A percentile compares a stretch with the other conserved stretches of the same genome.
Evolutionary conservation across 1,140 invertebrate genomes (phyloP).

Genomic region (Drosophila leontia): DNA sequence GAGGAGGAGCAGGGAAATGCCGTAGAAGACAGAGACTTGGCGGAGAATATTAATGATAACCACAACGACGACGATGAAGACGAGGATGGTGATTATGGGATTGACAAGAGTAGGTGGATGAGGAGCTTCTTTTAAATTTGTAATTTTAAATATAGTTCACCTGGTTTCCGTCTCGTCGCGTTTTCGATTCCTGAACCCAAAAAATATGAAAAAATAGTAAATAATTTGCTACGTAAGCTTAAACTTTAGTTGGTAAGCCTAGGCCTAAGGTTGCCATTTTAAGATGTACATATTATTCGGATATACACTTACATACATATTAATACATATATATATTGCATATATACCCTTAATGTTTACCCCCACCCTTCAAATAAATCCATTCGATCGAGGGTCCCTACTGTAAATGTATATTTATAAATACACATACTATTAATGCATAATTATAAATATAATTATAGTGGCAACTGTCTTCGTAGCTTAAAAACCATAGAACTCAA

Average conservation of each 20-base stretch:
- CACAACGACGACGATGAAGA: conserved; percentile 38
- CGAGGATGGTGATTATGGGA: conserved; percentile 4
- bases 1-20: conserved; percentile 33
- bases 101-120: background rate
- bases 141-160: conserved; percentile 7
- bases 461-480: conserved; percentile 31
- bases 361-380: background rate
- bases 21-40: conserved; percentile 14
- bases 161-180: conserved; percentile 30
- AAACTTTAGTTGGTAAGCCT: conserved; percentile 9
- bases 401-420: conserved; percentile 48
- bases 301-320: conserved; percentile 6
- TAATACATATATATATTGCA: conserved; percentile 12
- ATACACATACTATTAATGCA: conserved; percentile 14
- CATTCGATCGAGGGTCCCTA: conserved; percentile 1
- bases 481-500: conserved; percentile 35
- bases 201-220: background rate
- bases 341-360: conserved; percentile 21
- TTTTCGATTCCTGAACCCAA: conserved; percentile 12
- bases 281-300: conserved; percentile 64
- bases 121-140: conserved; percentile 3
- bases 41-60: conserved; percentile 24
- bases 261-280: conserved; percentile 47
- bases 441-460: conserved; percentile 8
- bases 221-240: conserved; percentile 30